These are phyloP conservation scores for Enteromius anoplus DNA, from an alignment of 2,797 vertebrate species.

Conservation along the genomic window DNA sequence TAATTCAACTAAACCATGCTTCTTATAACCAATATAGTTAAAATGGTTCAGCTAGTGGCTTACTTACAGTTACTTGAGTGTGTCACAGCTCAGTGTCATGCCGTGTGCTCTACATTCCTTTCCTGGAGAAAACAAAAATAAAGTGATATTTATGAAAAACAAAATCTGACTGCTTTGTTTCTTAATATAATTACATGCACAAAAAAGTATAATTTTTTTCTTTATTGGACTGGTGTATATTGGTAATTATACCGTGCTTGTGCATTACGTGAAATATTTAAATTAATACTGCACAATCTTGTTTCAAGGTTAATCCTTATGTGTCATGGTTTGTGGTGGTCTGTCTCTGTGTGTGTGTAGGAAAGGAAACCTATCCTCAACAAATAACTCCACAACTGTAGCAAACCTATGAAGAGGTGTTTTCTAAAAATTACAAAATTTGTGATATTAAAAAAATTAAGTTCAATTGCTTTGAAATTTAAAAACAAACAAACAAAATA, in stretches of 20 bases:
- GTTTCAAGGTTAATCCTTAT: constrained; percentile 20
- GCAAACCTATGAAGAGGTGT: neutral
- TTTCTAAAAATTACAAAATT: neutral
- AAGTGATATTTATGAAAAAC: constrained; percentile 14
- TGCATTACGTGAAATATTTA: constrained; percentile 2
- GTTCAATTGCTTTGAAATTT: neutral
- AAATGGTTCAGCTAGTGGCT: neutral
- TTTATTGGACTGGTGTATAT: constrained; percentile 14
- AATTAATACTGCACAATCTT: constrained; percentile 10
- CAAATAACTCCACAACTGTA: neutral
- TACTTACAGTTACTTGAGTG: constrained; percentile 25
- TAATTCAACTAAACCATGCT: neutral
- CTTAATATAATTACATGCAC: constrained; percentile 1
- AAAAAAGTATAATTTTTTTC: neutral
- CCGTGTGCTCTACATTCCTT: constrained; percentile 11
- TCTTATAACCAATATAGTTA: neutral
- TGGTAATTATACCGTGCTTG: constrained; percentile 18
- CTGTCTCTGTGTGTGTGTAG: neutral
- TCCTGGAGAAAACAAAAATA: constrained; percentile 36
- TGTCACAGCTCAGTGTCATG: constrained; percentile 16
- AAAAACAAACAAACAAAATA: too few relatives aligned
- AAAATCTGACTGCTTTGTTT: neutral
- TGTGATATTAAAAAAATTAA: neutral
- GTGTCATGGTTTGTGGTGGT: constrained; percentile 15
- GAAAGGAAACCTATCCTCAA: neutral